phyloP scores from a whole-genome alignment of 2,113 vertebrate genomes.

The Eulacestoma nigropectus region DNA sequence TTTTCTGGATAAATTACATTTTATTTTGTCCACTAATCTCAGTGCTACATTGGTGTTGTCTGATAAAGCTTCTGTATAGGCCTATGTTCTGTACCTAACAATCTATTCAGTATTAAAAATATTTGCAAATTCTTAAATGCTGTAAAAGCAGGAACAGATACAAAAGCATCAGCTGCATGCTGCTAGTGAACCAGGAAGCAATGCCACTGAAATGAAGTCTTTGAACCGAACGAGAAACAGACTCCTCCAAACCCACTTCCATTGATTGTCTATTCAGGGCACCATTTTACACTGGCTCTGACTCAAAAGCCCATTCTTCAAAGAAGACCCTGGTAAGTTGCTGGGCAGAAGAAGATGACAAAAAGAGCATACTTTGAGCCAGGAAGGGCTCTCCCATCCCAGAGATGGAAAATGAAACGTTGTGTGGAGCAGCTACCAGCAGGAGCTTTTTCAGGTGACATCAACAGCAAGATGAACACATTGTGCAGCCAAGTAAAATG shows the following conservation, averaged over 20 bases:
- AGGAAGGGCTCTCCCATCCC: not conserved
- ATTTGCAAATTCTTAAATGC: not conserved
- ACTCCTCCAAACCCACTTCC: not conserved
- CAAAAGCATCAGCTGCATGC: not conserved
- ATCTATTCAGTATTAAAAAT: not conserved
- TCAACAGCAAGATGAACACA: not conserved
- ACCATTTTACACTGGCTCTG: not conserved
- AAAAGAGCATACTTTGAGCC: not conserved
- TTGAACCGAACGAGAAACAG: not conserved
- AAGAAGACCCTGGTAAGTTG: not conserved
- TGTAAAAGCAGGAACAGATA: not conserved
- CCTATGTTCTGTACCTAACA: not conserved
- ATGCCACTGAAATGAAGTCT: not conserved
- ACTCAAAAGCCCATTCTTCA: not conserved
- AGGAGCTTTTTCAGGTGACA: not conserved
- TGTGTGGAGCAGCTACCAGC: not conserved
- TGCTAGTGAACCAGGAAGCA: not conserved
- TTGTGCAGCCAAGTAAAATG: not conserved
- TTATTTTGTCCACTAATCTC: not conserved
- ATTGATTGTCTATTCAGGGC: not conserved
- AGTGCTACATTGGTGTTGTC: not conserved
- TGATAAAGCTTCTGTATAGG: not conserved
- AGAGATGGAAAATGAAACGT: not conserved
- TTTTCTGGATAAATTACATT: not conserved
- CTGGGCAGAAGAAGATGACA: not conserved